Evolutionary conservation across 2,113 vertebrate genomes (phyloP), one percentile per base, ranked within the genome.

Genomic region (Perca flavescens): DNA sequence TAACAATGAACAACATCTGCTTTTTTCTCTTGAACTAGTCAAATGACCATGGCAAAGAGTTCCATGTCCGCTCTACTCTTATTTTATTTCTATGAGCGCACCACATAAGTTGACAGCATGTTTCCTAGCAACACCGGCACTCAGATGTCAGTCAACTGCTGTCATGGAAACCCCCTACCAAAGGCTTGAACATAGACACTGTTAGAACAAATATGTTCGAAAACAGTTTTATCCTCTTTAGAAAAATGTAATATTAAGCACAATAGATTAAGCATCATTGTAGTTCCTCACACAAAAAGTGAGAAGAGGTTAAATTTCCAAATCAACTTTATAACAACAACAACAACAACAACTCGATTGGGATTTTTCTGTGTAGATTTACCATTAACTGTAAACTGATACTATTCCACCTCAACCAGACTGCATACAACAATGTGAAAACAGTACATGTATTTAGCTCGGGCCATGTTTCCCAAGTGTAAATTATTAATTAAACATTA

Each of bases 401-500:
- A 57, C 5, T 16, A 47, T 57, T 17, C 16, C 8, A 57, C 16
- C n/a, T 66, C 4, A 36, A 36, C 17, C 22, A 49, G 3, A 58
- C 16, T 40, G 22, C 25, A 25, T 2, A 22, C 14, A 56, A 40
- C 11, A 63, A 21, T 64, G 50, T 57, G 8, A 65, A 40, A 40
- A 74, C 16, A 19, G 1, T 62, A 46, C 12, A 63, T 60, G 43
- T 67, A 31, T 54, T 31, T 36, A 69, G 54, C 21, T 25, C 0
- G 1, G 68, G 53, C 54, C 31, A 8, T 56, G 47, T 15, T 54
- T 54, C 61, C 67, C 11, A 53, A 22, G 17, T 19, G 15, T 80
- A n/a, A 69, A 76, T 65, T 34, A 71, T 58, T 58, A 68, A 71
- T 63, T 14, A 52, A 64, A 68, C 21, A 81, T 62, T n/a, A 22